phyloP scores from a whole-genome alignment of 1,140 invertebrate genomes.

The Cheumatopsyche charites region DNA sequence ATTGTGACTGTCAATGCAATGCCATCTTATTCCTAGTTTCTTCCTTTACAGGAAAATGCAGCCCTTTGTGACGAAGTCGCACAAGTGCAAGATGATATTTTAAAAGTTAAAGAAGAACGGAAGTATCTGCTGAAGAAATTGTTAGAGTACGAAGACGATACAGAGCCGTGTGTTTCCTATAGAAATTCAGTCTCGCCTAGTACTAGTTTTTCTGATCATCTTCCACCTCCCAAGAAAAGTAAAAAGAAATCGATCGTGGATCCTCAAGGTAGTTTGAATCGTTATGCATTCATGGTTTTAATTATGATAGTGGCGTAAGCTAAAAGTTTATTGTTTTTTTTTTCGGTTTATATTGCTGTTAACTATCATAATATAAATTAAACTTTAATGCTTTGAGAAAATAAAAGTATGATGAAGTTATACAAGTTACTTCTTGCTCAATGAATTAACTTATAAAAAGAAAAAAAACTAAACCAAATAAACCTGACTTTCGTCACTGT shows the following conservation, averaged over 20 bases:
- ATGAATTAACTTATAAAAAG: too few relatives aligned
- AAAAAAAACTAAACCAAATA: too few relatives aligned
- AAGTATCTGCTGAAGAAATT: slow-evolving; percentile 71
- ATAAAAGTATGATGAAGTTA: too few relatives aligned
- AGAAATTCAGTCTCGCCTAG: slow-evolving; percentile 45
- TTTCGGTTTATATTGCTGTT: too few relatives aligned
- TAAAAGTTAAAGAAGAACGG: slow-evolving; percentile 73
- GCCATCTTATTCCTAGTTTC: too few relatives aligned
- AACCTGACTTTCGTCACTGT: background rate
- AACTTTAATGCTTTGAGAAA: too few relatives aligned
- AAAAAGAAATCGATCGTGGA: slow-evolving; percentile 49
- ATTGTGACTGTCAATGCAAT: slow-evolving; percentile 21
- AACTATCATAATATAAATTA: too few relatives aligned
- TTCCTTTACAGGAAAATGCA: slow-evolving; percentile 72
- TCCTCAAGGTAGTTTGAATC: slow-evolving; percentile 45
- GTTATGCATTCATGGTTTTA: too few relatives aligned
- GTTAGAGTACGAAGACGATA: slow-evolving; percentile 63
- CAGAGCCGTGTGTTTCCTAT: slow-evolving; percentile 39
- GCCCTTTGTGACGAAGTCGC: slow-evolving; percentile 80
- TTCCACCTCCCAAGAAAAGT: slow-evolving; percentile 42
- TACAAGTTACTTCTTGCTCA: too few relatives aligned
- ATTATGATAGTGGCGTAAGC: too few relatives aligned
- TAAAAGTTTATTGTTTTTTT: too few relatives aligned
- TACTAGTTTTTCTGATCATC: slow-evolving; percentile 47
- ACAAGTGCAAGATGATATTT: slow-evolving; percentile 73